Evolutionary conservation across 2,888 invertebrate genomes (phyloP).

Genomic region (Andrena minutula): DNA sequence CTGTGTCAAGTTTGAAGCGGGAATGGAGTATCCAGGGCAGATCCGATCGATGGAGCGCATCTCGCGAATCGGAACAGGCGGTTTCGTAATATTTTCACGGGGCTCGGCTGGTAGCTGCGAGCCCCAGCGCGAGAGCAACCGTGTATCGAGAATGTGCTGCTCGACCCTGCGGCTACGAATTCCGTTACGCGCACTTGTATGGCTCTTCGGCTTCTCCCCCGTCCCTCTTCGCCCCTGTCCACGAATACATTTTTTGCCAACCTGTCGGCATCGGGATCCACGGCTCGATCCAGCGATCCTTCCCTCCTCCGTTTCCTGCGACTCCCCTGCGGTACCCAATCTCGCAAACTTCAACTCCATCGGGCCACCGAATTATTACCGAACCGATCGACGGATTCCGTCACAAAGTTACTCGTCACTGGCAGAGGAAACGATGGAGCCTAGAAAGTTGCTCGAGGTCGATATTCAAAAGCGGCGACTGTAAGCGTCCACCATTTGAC

Average conservation of each 20-base stretch:
- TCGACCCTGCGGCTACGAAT: constrained; percentile 80
- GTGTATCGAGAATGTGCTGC: constrained; percentile 75
- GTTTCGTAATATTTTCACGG: constrained; percentile 66
- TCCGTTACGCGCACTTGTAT: constrained; percentile 83
- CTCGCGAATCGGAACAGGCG: constrained; percentile 48
- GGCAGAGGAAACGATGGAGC: background rate
- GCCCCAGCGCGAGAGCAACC: constrained; percentile 46
- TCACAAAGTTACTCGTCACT: too few species aligned
- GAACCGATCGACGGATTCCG: too few species aligned
- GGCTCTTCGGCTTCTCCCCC: constrained; percentile 65
- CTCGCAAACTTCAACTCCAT: too few species aligned
- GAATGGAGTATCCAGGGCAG: constrained; percentile 14
- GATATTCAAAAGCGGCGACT: background rate
- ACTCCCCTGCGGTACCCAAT: background rate
- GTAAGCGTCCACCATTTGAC: constrained; percentile 10
- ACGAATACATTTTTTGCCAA: constrained; percentile 70
- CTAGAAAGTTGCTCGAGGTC: background rate
- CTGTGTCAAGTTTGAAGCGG: constrained; percentile 44
- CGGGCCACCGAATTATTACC: too few species aligned
- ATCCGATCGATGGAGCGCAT: constrained; percentile 39
- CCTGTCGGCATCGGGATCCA: constrained; percentile 32
- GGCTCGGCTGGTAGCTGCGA: constrained; percentile 24
- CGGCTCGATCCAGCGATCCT: constrained; percentile 11
- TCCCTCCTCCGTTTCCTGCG: constrained; percentile 11
- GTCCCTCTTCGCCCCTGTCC: background rate